Evolutionary conservation across 2,797 vertebrate genomes (phyloP), one percentile per base, ranked within the genome.

Genomic region (Masticophis lateralis): DNA sequence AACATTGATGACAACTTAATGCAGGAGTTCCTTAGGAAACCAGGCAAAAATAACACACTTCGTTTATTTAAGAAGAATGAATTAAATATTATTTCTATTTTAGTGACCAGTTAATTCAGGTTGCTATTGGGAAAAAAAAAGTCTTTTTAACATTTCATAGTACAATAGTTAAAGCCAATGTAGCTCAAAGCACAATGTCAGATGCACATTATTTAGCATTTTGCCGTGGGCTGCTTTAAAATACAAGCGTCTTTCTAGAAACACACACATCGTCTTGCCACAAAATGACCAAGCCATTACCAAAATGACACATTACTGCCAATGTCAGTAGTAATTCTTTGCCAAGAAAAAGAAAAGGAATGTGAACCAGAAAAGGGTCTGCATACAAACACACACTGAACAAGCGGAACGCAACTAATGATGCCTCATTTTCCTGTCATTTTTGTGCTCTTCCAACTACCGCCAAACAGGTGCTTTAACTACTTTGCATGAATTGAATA

Each of bases 401-500:
- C 83, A 53, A 61, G 57, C 83, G 92, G 96, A 97, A 96, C 89
- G 94, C 9, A 83, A 90, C 89, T 96, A 97, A 97, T 94, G 93
- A 95, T 93, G 93, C 96, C 96, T 96, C 97, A 97, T 97, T 97
- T 97, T 97, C 94, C 88, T 90, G 92, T 95, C 95, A 97, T 96
- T 96, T 97, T 94, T 95, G 90, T 95, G 55, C 94, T 96, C 95
- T 86, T 93, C 90, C 59, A n/a, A 32, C 91, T 93, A 93, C 95
- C 95, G 95, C 6, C 91, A 95, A 96, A 96, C 95, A 96, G 96
- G 93, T 96, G 95, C 94, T 96, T 37, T 94, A 97, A 97, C 96
- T 94, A 92, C 87, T 93, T 57, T 90, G 91, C 92, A 95, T 89
- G 93, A 89, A 91, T 89, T 94, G 94, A 92, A 95, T 94, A 95